Evolutionary conservation across 2,888 invertebrate genomes (phyloP), one percentile per base, ranked within the genome.

Genomic region (Ectobius pallidus): DNA sequence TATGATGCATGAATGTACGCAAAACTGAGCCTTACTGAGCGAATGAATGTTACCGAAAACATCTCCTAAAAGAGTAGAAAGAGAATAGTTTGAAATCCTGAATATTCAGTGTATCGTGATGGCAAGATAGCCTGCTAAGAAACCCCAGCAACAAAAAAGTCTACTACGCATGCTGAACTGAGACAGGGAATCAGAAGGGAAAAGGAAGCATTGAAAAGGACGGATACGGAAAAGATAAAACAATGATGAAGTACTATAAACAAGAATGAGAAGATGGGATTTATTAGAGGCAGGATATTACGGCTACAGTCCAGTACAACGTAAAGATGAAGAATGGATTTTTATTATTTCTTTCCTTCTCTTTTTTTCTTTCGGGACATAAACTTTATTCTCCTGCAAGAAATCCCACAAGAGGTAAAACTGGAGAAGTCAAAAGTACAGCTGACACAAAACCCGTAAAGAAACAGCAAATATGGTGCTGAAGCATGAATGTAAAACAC

Each of bases 201-300:
- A 3, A 16, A 63, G 25, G 42, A 25, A 63, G 42, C 4, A 11
- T 16, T 22, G 20, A 63, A 34, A 42, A 16, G 32, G 16, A 63
- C 63, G 25, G 25, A 39, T 42, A 25, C n/a, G 63, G 9, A 42
- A 42, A 63, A 63, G 42, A 63, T 42, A 42, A 63, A 63, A 63
- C 63, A 63, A 42, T 18, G 63, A 63, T 42, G 34, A 25, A 34
- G 39, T 63, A 63, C 18, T 16, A 63, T 22, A 63, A 63, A 63
- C 62, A 39, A 42, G 6, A 63, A 25, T 25, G 42, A 39, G 63
- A 63, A 6, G 9, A 9, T 11, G 20, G 42, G 20, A 42, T 42
- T 18, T 63, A 63, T 63, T 42, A 63, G 39, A 42, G 22, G 22
- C 20, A 4, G 1, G n/a, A 9, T 3, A 1, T 32, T 34, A 39